Evolutionary conservation across 2,797 vertebrate genomes (phyloP), one percentile per base, ranked within the genome.

Genomic region (Odontamblyopus lacepedii): DNA sequence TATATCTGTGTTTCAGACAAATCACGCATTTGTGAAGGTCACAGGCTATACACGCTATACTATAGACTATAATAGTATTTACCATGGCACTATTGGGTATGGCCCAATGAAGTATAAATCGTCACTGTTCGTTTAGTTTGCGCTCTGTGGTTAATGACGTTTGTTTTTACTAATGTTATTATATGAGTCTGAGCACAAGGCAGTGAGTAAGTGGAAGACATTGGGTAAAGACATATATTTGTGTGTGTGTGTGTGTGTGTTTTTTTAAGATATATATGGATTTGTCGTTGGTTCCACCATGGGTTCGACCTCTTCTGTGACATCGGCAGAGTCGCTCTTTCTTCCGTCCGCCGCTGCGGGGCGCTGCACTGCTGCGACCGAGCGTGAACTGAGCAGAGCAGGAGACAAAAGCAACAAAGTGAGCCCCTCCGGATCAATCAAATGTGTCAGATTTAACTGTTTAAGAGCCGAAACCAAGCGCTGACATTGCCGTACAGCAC

Each of bases 341-440:
- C 93, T 94, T 94, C 93, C 92, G 94, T 93, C 92, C 91, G 91
- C 89, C 91, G 88, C 89, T 92, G 89, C 88, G 93, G 91, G 93
- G 92, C 93, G 94, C 93, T 94, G 92, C 93, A 93, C 93, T 94
- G 86, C 92, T 92, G 44, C 91, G 84, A 91, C 91, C 85, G 85
- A 93, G 90, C 87, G 78, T 71, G 81, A 81, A 84, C 81, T 79
- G 85, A 83, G 88, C 88, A 76, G 86, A 75, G 85, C 89, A 87
- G 88, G 87, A 95, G 95, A 95, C 95, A 95, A 95, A 95, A 95
- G 95, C 95, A 89, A 90, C 92, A 90, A 92, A 94, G 91, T 94
- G 90, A 93, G 85, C 85, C 89, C 86, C 90, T 90, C 84, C 78
- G 91, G 93, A 94, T 93, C 93, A 91, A 91, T 91, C 92, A 85